phyloP scores from a whole-genome alignment of 1,140 invertebrate genomes.

The Pogonognathellus flavescens region DNA sequence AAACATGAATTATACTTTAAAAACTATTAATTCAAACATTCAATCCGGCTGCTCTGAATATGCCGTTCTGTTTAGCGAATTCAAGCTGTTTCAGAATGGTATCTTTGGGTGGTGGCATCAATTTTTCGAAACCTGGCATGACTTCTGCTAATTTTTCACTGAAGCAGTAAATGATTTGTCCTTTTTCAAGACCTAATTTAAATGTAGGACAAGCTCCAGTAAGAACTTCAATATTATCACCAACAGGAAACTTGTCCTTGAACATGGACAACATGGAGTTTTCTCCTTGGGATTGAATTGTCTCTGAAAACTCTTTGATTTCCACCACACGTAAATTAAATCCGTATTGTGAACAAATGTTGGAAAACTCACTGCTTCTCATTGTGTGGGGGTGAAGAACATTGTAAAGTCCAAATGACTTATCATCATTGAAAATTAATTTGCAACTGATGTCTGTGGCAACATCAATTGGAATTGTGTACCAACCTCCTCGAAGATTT shows the following conservation, averaged over 20 bases:
- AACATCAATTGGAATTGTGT: constrained; percentile 36
- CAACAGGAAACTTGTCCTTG: constrained; percentile 27
- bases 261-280: constrained; percentile 39
- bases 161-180: neutral
- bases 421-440: constrained; percentile 51
- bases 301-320: constrained; percentile 16
- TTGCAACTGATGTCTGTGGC: constrained; percentile 8
- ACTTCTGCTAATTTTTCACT: constrained; percentile 9
- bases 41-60: neutral
- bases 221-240: neutral
- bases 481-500: neutral
- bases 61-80: neutral
- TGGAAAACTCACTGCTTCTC: neutral
- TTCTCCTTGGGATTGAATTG: constrained; percentile 12
- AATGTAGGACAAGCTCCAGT: constrained; percentile 25
- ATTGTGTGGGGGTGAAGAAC: constrained; percentile 9
- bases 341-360: neutral
- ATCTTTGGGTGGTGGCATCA: neutral
- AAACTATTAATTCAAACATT: neutral
- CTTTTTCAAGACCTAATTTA: constrained; percentile 32
- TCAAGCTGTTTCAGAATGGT: constrained; percentile 18
- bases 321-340: neutral
- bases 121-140: neutral
- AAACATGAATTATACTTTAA: too few species aligned
- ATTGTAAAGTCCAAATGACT: constrained; percentile 36